Percentiles rank a stretch among this genome's conserved stretches.
Conservation (phyloP, 2,888 invertebrate genomes). For the Seladonia tumulorum region DNA sequence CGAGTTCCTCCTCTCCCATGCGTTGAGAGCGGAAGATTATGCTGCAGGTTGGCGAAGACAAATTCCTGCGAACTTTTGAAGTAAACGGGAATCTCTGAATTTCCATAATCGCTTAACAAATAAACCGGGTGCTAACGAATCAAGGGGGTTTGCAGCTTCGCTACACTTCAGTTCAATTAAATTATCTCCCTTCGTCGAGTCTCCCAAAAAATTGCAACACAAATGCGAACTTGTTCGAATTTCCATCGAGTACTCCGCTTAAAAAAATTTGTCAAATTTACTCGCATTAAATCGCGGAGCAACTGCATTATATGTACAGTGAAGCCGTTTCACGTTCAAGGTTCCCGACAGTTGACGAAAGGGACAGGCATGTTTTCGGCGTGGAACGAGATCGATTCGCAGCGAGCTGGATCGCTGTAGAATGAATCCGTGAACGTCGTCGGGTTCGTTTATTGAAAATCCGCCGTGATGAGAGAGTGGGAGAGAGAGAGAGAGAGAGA, state of each 20-base stretch:
- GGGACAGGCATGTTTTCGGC: constrained; percentile 15
- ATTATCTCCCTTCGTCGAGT: background rate
- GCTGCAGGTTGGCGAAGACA: background rate
- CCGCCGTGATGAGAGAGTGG: constrained; percentile 1
- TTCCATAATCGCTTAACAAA: background rate
- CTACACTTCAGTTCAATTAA: background rate
- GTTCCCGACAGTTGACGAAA: constrained; percentile 3
- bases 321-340: background rate
- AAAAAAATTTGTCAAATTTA: too few species aligned
- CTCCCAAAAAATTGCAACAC: background rate
- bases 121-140: background rate
- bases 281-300: too few species aligned
- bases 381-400: constrained; percentile 14
- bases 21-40: background rate
- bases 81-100: background rate
- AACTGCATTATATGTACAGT: background rate
- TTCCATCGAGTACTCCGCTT: too few species aligned
- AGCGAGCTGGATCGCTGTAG: background rate
- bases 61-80: background rate
- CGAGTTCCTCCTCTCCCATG: background rate
- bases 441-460: constrained; percentile 11
- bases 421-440: constrained; percentile 12
- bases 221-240: too few species aligned
- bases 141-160: background rate
- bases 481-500: background rate